A percentile compares a stretch with the other conserved stretches of the same genome.
Conservation (phyloP, 2,888 invertebrate genomes). For the Blastobasis adustella region DNA sequence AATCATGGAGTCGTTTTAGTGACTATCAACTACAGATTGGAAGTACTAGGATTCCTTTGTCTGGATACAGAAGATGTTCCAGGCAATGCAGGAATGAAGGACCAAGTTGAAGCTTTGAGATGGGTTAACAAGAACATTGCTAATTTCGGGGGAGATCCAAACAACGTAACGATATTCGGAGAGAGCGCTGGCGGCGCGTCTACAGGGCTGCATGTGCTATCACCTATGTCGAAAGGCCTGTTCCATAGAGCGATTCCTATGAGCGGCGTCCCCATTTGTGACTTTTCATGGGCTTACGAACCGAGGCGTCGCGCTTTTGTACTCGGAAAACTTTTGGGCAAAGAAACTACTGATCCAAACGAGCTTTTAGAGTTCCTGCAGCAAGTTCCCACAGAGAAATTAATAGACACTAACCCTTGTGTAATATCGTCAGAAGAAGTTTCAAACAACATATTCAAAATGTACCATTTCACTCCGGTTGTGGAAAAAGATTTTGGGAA, state of each 20-base stretch:
- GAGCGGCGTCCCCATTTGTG: constrained; percentile 35
- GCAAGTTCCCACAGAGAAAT: constrained; percentile 20
- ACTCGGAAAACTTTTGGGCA: constrained; percentile 24
- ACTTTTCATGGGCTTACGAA: constrained; percentile 23
- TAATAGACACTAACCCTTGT: constrained; percentile 15
- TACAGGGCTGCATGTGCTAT: constrained; percentile 28
- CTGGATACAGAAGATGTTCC: constrained; percentile 67
- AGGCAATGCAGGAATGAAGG: constrained; percentile 74
- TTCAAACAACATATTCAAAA: constrained; percentile 22
- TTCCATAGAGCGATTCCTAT: constrained; percentile 39
- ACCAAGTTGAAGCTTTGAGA: constrained; percentile 35
- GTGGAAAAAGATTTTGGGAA: constrained; percentile 41
- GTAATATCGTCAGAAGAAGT: constrained; percentile 29
- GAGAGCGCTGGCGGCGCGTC: constrained; percentile 41
- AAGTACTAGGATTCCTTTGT: constrained; percentile 71
- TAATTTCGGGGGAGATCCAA: constrained; percentile 34
- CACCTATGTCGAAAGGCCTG: constrained; percentile 42
- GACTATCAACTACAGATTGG: constrained; percentile 72
- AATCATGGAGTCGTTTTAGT: constrained; percentile 68
- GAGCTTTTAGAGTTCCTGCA: constrained; percentile 27
- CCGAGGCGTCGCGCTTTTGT: constrained; percentile 23
- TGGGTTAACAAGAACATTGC: constrained; percentile 38
- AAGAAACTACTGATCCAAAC: constrained; percentile 20
- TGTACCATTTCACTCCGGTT: constrained; percentile 38
- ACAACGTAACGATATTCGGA: constrained; percentile 37